Base-by-base conservation (phyloP, 2,888 invertebrate species). In the Trachelus stipa region DNA sequence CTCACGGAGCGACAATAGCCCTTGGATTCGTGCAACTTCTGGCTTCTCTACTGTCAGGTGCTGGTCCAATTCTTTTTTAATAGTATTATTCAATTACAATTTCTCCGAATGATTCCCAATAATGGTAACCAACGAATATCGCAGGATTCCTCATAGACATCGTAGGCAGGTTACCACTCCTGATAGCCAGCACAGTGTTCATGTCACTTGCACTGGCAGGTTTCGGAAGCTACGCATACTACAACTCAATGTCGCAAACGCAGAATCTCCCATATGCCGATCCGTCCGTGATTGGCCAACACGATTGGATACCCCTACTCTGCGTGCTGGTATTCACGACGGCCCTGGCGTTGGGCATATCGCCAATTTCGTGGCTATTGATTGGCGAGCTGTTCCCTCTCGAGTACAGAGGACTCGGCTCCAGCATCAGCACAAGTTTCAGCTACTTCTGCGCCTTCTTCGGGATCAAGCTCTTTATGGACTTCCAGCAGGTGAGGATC, bases 191-290 rank as follows among this genome's bases (percentile, higher is more conserved):
- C 88, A 96, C 96, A 82, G 95, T 96, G 37, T 93, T 97, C 84
- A 97, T 97, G 96, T 96, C 96, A 0, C 94, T 96, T 92, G 96
- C 97, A n/a, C 92, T 97, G 86, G 96, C 96, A 34, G 96, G 96
- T 4, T 96, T 97, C 87, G 97, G 97, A 6, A 96, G 96, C 79
- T 97, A 96, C 90, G 96, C 96, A 35, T 97, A 97, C 90, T 96
- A 96, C 90, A 95, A 96, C 81, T 87, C 88, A 73, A 86, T 90
- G 86, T 88, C 89, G 76, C 89, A 90, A 80, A 86, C 87, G 77
- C 88, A 89, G 81, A 88, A 85, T 81, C 76, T 88, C 1, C 86
- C 85, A n/a, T 87, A 88, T 77, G 81, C 86, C 73, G 86, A 87
- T 76, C 77, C 82, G 73, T 84, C 82, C 69, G 84, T 88, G 77